Conservation (phyloP, 2,113 vertebrate genomes). For the Silurus asotus region DNA sequence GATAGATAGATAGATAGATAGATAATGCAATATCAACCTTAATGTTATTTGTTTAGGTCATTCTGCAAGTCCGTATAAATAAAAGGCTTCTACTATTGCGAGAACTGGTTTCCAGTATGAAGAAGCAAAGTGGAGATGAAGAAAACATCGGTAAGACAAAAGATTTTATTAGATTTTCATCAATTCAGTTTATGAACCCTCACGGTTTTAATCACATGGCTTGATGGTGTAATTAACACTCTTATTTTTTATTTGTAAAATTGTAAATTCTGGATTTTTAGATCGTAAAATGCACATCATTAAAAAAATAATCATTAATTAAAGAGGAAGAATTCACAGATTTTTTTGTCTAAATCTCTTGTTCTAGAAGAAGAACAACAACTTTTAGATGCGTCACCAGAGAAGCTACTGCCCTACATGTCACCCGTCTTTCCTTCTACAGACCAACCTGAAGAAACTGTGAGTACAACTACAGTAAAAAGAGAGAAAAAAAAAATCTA, state of each 20-base stretch:
- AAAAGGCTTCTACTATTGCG: slow-evolving; percentile 69
- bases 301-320: background rate
- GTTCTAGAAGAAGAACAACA: slow-evolving; percentile 51
- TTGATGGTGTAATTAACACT: background rate
- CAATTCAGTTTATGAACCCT: background rate
- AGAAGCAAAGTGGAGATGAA: slow-evolving; percentile 37
- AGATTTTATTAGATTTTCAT: background rate
- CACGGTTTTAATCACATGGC: background rate
- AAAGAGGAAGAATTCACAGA: background rate
- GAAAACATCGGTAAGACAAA: slow-evolving; percentile 48
- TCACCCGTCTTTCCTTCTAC: slow-evolving; percentile 65
- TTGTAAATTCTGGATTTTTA: background rate
- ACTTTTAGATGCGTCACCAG: slow-evolving; percentile 58
- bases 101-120: slow-evolving; percentile 54
- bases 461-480: slow-evolving; percentile 62
- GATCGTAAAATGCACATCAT: background rate
- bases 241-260: no score
- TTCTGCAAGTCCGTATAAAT: slow-evolving; percentile 74
- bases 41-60: slow-evolving; percentile 64
- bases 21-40: background rate
- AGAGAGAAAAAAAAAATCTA: background rate
- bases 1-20: no score
- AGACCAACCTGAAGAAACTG: slow-evolving; percentile 69
- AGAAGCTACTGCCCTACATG: slow-evolving; percentile 68
- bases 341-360: background rate